Evolutionary conservation across 2,113 vertebrate species (phyloP), one percentile per base, ranked within the genome.

Genomic region (Peromyscus leucopus): DNA sequence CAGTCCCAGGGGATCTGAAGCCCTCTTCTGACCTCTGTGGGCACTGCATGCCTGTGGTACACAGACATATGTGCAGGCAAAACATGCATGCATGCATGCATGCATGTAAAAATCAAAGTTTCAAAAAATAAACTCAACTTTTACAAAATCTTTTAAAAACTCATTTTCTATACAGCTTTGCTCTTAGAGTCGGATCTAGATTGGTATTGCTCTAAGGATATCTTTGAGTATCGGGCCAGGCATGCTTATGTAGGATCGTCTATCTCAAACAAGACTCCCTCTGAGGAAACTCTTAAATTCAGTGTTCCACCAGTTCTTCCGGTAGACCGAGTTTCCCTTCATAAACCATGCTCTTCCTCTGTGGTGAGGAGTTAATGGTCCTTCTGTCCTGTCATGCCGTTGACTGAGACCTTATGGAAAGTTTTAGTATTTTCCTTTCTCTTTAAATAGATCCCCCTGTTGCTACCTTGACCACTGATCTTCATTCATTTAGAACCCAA

Each of bases 231-330:
- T 42, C 6, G 63, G 28, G 16, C 75, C 4, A 57, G 22, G 16
- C 42, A 71, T 74, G 84, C 26, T 85, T 76, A 65, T 19, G 31
- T 33, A 65, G 75, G 48, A 69, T 96, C 74, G 63, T 89, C n/a
- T 69, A 9, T 71, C 51, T 42, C 42, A 92, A 12, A n/a, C 10
- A 26, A 87, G 57, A 57, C 69, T 91, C 69, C 57, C 55, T 76
- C 75, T 78, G 57, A 93, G 95, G 19, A 61, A 69, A 95, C 61
- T 84, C 88, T 94, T 80, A 76, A 69, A 87, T 69, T 65, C 28
- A 82, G 19, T 36, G 16, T 80, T 83, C 67, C 13, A 13, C 67
- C 91, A 91, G 71, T 75, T 65, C 65, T 33, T 82, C 79, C 1
- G 5, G 36, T 59, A 13, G 21, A 15, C 36, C 51, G 55, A 67